These are phyloP conservation scores for Ametastegia equiseti DNA, from an alignment of 2,888 invertebrate species.

Conservation along the genomic window DNA sequence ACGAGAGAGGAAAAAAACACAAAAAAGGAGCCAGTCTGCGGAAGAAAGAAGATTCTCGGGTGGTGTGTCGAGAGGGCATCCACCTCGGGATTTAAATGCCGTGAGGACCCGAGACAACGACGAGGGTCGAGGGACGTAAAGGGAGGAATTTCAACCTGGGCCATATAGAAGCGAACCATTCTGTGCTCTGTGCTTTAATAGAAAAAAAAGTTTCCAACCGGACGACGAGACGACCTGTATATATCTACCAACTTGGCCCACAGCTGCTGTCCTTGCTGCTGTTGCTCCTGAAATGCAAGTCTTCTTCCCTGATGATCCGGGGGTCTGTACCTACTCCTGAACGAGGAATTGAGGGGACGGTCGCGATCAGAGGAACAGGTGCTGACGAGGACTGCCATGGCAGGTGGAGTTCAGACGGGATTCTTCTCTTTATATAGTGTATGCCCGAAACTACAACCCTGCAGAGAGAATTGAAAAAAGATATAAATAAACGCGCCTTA, in stretches of 20 bases:
- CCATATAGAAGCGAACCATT: background rate
- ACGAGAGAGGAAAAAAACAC: background rate
- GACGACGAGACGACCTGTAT: background rate
- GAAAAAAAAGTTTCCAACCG: background rate
- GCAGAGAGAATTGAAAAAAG: background rate
- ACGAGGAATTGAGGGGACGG: background rate
- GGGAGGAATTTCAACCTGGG: background rate
- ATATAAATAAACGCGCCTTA: background rate
- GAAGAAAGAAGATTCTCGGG: background rate
- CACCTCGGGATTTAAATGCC: constrained; percentile 42
- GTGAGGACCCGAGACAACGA: background rate
- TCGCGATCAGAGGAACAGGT: constrained; percentile 26
- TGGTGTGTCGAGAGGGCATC: constrained; percentile 17
- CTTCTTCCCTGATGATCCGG: constrained; percentile 15
- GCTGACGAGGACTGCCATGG: background rate
- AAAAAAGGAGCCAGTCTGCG: background rate
- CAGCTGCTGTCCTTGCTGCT: constrained; percentile 17
- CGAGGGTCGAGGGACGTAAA: background rate
- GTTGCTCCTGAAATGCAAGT: too few species aligned
- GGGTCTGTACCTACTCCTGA: background rate
- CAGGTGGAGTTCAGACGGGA: constrained; percentile 23
- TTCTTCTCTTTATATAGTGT: constrained; percentile 20
- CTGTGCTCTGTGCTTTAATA: background rate
- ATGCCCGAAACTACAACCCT: background rate
- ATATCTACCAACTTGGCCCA: background rate